A percentile compares a stretch with the other conserved stretches of the same genome.
These are phyloP conservation scores for Ennomos fuscantarius DNA, from an alignment of 2,888 invertebrate genomes.

Conservation along the genomic window DNA sequence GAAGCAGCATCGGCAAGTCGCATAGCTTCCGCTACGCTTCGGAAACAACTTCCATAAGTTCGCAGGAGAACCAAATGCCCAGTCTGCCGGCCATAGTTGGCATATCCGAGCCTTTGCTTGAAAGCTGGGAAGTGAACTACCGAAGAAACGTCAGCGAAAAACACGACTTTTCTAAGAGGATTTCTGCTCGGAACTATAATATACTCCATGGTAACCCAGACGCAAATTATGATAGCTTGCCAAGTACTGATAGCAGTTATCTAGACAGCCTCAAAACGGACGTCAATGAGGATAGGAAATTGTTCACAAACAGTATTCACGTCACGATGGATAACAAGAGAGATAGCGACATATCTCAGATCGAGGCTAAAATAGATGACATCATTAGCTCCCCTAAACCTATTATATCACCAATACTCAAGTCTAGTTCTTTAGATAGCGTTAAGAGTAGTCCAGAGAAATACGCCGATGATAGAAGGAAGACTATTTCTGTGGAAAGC, in stretches of 20 bases:
- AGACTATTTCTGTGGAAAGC: constrained; percentile 81
- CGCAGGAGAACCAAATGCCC: constrained; percentile 81
- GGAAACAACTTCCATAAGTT: constrained; percentile 77
- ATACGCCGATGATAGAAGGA: constrained; percentile 73
- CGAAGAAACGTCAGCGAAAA: constrained; percentile 75
- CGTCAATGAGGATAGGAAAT: constrained; percentile 66
- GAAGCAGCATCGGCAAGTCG: constrained; percentile 88
- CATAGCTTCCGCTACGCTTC: constrained; percentile 89
- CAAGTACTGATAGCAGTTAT: constrained; percentile 79
- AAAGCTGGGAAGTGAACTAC: constrained; percentile 83
- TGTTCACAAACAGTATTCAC: constrained; percentile 75
- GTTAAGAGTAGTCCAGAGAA: constrained; percentile 84
- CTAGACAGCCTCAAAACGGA: constrained; percentile 79
- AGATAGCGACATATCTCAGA: constrained; percentile 81
- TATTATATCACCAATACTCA: constrained; percentile 77
- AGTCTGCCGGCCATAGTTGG: constrained; percentile 82
- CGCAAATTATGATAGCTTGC: constrained; percentile 75
- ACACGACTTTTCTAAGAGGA: constrained; percentile 70
- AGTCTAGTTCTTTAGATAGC: constrained; percentile 85
- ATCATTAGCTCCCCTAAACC: constrained; percentile 83
- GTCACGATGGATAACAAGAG: constrained; percentile 74
- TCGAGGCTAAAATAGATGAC: constrained; percentile 83
- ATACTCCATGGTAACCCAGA: constrained; percentile 66
- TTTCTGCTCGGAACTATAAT: constrained; percentile 74
- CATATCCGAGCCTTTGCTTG: constrained; percentile 78